Percentiles rank a stretch among this genome's conserved stretches.
These are phyloP conservation scores for Trisateles emortualis DNA, from an alignment of 2,888 invertebrate species.

Conservation along the genomic window DNA sequence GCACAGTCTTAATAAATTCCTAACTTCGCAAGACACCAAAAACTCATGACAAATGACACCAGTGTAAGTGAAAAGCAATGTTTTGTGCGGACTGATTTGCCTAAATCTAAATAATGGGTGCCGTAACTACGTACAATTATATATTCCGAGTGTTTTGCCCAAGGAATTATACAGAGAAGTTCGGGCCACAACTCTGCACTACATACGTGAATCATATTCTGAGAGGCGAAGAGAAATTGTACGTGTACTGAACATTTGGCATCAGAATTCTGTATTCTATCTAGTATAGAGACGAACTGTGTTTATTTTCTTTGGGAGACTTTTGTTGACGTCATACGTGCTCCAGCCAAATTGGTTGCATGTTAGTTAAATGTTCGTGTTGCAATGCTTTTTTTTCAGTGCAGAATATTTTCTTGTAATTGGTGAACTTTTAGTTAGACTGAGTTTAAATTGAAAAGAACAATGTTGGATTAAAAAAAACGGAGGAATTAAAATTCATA, in stretches of 20 bases:
- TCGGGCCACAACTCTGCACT: slow-evolving; percentile 34
- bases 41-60: slow-evolving; percentile 76
- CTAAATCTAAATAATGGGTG: slow-evolving; percentile 83
- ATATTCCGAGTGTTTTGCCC: slow-evolving; percentile 69
- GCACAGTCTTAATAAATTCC: slow-evolving; percentile 33
- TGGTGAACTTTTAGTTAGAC: too few species aligned
- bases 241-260: not conserved
- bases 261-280: not conserved
- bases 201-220: slow-evolving; percentile 31
- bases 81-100: slow-evolving; percentile 79
- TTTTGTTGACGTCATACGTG: not conserved
- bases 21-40: slow-evolving; percentile 61
- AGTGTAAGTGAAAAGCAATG: slow-evolving; percentile 82
- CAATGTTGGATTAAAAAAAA: too few species aligned
- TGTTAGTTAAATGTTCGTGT: too few species aligned
- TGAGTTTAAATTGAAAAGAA: too few species aligned
- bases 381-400: too few species aligned
- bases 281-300: not conserved
- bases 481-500: too few species aligned
- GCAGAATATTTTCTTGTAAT: too few species aligned
- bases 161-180: slow-evolving; percentile 62
- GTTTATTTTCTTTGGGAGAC: not conserved
- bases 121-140: slow-evolving; percentile 71
- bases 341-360: not conserved
- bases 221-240: not conserved